A percentile compares a stretch with the other conserved stretches of the same genome.
These are phyloP conservation scores for Mustelus asterias DNA, from an alignment of 2,113 vertebrate species.

Conservation along the genomic window DNA sequence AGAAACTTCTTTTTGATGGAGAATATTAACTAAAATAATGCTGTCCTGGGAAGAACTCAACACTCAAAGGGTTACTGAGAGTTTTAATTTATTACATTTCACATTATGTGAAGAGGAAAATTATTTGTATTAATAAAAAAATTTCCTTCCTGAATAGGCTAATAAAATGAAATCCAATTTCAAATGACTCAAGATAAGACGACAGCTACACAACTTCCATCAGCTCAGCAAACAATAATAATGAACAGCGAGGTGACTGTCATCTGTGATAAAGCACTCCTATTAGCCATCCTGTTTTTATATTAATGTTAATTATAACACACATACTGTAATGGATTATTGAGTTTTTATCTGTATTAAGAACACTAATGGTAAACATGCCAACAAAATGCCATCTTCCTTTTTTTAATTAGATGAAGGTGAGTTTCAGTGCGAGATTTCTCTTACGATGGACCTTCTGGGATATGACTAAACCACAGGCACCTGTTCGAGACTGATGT, in stretches of 20 bases:
- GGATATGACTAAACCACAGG: neutral
- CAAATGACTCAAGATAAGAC: conserved; percentile 80
- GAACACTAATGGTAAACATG: conserved; percentile 51
- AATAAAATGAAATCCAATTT: conserved; percentile 96
- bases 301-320: conserved; percentile 94
- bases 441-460: neutral
- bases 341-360: conserved; percentile 82
- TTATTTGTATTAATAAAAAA: conserved; percentile 64
- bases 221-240: conserved; percentile 95
- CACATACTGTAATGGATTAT: conserved; percentile 66
- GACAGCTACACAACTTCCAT: conserved; percentile 64
- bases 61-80: conserved; percentile 16
- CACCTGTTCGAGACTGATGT: neutral
- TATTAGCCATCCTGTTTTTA: conserved; percentile 71
- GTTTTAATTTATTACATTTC: conserved; percentile 33
- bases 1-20: conserved; percentile 6
- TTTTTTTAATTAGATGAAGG: conserved; percentile 2
- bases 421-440: neutral
- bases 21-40: conserved; percentile 28
- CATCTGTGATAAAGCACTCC: conserved; percentile 79
- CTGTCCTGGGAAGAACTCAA: neutral
- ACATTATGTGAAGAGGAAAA: conserved; percentile 69
- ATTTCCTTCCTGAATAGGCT: conserved; percentile 76
- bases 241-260: conserved; percentile 81
- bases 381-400: conserved; percentile 44